Conservation (phyloP, 2,888 invertebrate genomes). For the Limnephilus marmoratus region DNA sequence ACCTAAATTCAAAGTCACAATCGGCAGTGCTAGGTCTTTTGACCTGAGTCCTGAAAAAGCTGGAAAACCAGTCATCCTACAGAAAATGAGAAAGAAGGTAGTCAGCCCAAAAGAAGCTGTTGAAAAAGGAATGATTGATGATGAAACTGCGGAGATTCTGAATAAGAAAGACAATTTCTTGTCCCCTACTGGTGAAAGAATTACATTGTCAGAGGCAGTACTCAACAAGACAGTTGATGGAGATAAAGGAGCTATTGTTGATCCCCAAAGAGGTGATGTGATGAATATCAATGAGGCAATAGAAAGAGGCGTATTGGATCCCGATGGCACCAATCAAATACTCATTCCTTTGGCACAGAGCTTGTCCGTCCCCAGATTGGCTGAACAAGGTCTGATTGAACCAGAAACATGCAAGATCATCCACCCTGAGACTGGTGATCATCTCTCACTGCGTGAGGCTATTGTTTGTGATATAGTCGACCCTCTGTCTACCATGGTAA, state of each 20-base stretch:
- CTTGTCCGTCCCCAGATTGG: conserved; percentile 88
- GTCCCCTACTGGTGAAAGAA: conserved; percentile 78
- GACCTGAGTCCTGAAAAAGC: conserved; percentile 79
- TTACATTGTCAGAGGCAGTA: conserved; percentile 88
- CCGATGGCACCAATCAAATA: conserved; percentile 85
- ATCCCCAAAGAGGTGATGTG: conserved; percentile 88
- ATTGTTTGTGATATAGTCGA: conserved; percentile 93
- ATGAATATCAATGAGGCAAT: conserved; percentile 91
- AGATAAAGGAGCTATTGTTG: conserved; percentile 86
- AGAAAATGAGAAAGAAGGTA: conserved; percentile 87
- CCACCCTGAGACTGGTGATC: conserved; percentile 91
- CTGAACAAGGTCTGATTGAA: conserved; percentile 91
- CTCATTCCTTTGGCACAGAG: conserved; percentile 89
- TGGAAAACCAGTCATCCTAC: conserved; percentile 83
- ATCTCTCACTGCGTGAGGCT: conserved; percentile 88
- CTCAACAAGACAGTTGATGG: conserved; percentile 84
- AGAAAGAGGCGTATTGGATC: conserved; percentile 87
- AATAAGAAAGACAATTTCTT: conserved; percentile 79
- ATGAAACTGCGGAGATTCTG: conserved; percentile 84
- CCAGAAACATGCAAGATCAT: conserved; percentile 84
- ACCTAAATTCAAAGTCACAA: conserved; percentile 82
- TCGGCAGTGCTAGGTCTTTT: conserved; percentile 79
- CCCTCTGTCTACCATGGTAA: conserved; percentile 84
- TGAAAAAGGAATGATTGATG: conserved; percentile 87
- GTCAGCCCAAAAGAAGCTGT: conserved; percentile 87